Conservation (phyloP, 2,888 invertebrate species). For the Torymus auratus region DNA sequence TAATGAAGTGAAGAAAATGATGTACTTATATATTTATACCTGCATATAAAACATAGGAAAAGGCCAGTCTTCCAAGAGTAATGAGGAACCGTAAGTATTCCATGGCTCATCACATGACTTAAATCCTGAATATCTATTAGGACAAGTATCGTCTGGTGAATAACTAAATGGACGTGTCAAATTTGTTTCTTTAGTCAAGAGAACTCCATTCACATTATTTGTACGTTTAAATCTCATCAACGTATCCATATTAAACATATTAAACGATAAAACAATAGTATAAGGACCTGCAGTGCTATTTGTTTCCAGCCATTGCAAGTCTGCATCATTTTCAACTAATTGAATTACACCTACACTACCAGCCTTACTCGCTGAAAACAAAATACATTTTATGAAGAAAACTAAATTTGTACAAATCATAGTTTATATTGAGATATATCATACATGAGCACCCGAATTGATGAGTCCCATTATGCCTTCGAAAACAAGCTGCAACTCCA, state of each 20-base stretch:
- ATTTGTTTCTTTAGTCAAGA: constrained; percentile 80
- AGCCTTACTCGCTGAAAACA: constrained; percentile 81
- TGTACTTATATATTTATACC: constrained; percentile 58
- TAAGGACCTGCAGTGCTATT: constrained; percentile 89
- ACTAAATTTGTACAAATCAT: too few species aligned
- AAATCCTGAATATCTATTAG: constrained; percentile 85
- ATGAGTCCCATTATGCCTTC: constrained; percentile 95
- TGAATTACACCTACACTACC: constrained; percentile 93
- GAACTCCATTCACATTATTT: constrained; percentile 82
- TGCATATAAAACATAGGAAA: constrained; percentile 91
- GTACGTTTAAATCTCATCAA: constrained; percentile 78
- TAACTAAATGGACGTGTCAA: constrained; percentile 65
- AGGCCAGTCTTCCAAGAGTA: constrained; percentile 88
- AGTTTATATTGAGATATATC: constrained; percentile 69
- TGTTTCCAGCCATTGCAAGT: constrained; percentile 85
- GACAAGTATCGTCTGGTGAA: constrained; percentile 86
- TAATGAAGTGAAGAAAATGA: too few species aligned
- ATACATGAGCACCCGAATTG: constrained; percentile 96
- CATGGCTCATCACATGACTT: constrained; percentile 81
- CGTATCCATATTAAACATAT: constrained; percentile 80
- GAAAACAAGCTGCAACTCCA: constrained; percentile 88
- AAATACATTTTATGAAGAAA: constrained; percentile 23
- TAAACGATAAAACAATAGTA: constrained; percentile 82
- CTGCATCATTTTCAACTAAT: constrained; percentile 81
- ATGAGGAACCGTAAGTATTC: constrained; percentile 88